Conservation (phyloP, 2,113 vertebrate genomes). For the Megaceryle torquata region DNA sequence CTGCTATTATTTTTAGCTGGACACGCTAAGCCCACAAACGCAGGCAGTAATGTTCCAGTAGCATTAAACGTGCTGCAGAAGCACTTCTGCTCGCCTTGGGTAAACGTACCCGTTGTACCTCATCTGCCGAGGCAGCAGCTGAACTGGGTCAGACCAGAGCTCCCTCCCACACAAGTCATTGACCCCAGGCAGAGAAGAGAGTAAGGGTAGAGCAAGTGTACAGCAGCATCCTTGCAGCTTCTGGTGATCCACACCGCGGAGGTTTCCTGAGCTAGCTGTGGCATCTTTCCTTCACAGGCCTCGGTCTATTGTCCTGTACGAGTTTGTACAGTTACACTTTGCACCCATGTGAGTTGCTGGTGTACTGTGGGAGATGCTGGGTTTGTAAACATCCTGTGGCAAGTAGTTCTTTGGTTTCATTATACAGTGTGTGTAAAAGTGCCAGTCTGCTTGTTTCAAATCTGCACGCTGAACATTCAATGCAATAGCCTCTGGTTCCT, state of each 20-base stretch:
- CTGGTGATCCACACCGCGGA: neutral
- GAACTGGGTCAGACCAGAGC: neutral
- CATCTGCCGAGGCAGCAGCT: neutral
- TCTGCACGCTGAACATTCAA: neutral
- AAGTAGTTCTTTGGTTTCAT: neutral
- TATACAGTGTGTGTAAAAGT: neutral
- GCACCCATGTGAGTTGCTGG: neutral
- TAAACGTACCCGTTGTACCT: neutral
- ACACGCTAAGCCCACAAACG: accelerated
- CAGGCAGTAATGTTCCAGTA: neutral
- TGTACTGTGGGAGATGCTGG: neutral
- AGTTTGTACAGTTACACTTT: neutral
- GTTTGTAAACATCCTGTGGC: neutral
- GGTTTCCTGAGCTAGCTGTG: neutral
- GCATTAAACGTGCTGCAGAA: neutral
- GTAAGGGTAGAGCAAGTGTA: neutral
- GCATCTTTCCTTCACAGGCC: neutral
- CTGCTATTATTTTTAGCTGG: accelerated
- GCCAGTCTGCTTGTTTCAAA: neutral
- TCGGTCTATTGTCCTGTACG: neutral
- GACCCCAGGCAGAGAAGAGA: neutral
- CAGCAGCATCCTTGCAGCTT: neutral
- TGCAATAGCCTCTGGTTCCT: neutral
- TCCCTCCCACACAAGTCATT: neutral
- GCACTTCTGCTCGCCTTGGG: neutral